Evolutionary conservation across 1,140 invertebrate species (phyloP), one percentile per base, ranked within the genome.

Genomic region (Phortica variegata): DNA sequence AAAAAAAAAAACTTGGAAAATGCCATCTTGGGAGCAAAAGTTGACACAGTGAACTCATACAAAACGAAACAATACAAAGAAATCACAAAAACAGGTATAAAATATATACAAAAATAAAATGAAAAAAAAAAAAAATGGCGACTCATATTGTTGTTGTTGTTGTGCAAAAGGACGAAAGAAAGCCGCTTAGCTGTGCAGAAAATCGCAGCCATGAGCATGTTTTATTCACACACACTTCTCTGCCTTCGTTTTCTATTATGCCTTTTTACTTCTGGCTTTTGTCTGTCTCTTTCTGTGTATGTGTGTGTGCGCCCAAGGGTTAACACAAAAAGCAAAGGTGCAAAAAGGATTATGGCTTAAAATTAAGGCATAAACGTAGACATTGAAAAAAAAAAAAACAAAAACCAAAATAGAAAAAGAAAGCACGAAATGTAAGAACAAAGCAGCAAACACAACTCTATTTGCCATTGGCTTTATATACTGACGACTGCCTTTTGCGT

Each of bases 371-470:
- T 18, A 53, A 58, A 45, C 53, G 51, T 58, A 58, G 58, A 15
- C 42, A 38, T 53, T 52, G 49, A 66, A 65, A 65, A 63, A 62
- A 62, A 58, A 15, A 60, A 59, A 43, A 54, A 42, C 33, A 43
- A 43, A 43, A 47, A 26, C 42, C 32, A 38, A 31, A 32, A 33
- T 29, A 13, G 6, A 23, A 13, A 31, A 44, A 39, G 18, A 37
- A 33, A n/a, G 10, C 9, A n/a, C n/a, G 23, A 16, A 13, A 51
- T 26, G 44, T 45, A 51, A 54, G 47, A 57, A 68, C 60, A 62
- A 52, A 52, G n/a, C n/a, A 44, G 19, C 34, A n/a, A 40, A 43
- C 29, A 12, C n/a, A n/a, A n/a, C 29, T 16, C 45, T 31, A 33
- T 31, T 8, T 31, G 29, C 12, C 7, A 12, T 8, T 12, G 12